phyloP scores from a whole-genome alignment of 1,140 invertebrate genomes.

The Drosophila yakuba region DNA sequence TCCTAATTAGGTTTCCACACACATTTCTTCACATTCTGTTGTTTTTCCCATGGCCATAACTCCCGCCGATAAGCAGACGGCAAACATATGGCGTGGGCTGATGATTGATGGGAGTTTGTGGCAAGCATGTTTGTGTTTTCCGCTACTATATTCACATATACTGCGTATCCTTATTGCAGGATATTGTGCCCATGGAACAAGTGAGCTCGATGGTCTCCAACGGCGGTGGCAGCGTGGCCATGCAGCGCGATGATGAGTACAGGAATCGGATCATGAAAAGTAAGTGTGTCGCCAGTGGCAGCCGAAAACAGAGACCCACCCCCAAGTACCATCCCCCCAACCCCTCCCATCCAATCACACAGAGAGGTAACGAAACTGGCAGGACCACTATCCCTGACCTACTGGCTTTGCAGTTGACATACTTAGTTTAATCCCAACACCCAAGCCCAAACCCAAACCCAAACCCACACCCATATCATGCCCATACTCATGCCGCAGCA shows the following conservation, averaged over 20 bases:
- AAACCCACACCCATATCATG: not conserved
- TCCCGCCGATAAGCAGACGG: slow-evolving; percentile 36
- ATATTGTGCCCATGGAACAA: slow-evolving; percentile 85
- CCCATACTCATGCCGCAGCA: not conserved
- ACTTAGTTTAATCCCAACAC: slow-evolving; percentile 56
- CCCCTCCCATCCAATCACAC: slow-evolving; percentile 34
- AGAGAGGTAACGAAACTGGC: slow-evolving; percentile 57
- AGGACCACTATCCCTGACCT: slow-evolving; percentile 71
- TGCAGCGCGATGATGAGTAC: slow-evolving; percentile 84
- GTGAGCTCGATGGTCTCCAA: slow-evolving; percentile 84
- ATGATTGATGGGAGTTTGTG: slow-evolving; percentile 54
- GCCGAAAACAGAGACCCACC: slow-evolving; percentile 34
- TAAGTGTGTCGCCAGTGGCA: slow-evolving; percentile 74
- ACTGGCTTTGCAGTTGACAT: slow-evolving; percentile 79
- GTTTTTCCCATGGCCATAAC: slow-evolving; percentile 24
- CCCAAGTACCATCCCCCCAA: not conserved
- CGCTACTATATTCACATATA: not conserved
- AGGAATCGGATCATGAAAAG: slow-evolving; percentile 84
- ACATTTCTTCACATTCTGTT: slow-evolving; percentile 8
- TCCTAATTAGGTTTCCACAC: slow-evolving; percentile 66
- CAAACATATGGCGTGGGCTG: slow-evolving; percentile 42
- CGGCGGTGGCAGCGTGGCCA: slow-evolving; percentile 80
- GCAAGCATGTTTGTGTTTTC: slow-evolving; percentile 23
- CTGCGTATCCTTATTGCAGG: slow-evolving; percentile 61
- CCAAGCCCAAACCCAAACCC: not conserved